These are phyloP conservation scores for Zaprionus ghesquierei DNA, from an alignment of 1,140 invertebrate genomes.

Conservation along the genomic window DNA sequence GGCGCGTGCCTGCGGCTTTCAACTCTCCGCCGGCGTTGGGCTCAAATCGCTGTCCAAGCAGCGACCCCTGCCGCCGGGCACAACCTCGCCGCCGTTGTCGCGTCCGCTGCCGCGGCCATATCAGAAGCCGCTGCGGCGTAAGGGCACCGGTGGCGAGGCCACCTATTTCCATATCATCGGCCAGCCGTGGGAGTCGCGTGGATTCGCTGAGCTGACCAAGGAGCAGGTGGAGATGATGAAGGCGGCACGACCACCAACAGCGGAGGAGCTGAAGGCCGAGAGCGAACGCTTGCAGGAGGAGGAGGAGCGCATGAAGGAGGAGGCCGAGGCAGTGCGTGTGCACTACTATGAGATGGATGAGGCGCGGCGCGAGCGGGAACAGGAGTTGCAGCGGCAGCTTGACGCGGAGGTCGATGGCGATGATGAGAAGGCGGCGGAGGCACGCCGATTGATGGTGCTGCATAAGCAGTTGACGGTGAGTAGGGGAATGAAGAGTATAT, in stretches of 20 bases:
- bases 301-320: slow-evolving; percentile 42
- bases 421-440: slow-evolving; percentile 44
- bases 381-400: slow-evolving; percentile 36
- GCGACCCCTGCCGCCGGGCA: slow-evolving; percentile 43
- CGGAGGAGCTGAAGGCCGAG: slow-evolving; percentile 51
- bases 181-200: slow-evolving; percentile 58
- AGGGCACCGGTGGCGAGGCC: slow-evolving; percentile 37
- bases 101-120: slow-evolving; percentile 3
- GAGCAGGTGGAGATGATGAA: slow-evolving; percentile 52
- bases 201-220: slow-evolving; percentile 40
- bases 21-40: not conserved
- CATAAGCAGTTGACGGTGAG: slow-evolving; percentile 43
- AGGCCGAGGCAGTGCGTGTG: slow-evolving; percentile 54
- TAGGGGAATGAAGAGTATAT: not conserved
- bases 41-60: not conserved
- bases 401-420: slow-evolving; percentile 50
- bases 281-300: slow-evolving; percentile 49
- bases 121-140: slow-evolving; percentile 15
- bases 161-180: slow-evolving; percentile 62
- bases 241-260: slow-evolving; percentile 20
- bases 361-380: slow-evolving; percentile 49
- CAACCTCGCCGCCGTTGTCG: slow-evolving; percentile 18
- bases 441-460: slow-evolving; percentile 40
- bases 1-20: not conserved
- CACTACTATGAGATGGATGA: slow-evolving; percentile 59